Evolutionary conservation across 1,140 invertebrate species (phyloP), one percentile per base, ranked within the genome.

Genomic region (Pentalonia nigronervosa): DNA sequence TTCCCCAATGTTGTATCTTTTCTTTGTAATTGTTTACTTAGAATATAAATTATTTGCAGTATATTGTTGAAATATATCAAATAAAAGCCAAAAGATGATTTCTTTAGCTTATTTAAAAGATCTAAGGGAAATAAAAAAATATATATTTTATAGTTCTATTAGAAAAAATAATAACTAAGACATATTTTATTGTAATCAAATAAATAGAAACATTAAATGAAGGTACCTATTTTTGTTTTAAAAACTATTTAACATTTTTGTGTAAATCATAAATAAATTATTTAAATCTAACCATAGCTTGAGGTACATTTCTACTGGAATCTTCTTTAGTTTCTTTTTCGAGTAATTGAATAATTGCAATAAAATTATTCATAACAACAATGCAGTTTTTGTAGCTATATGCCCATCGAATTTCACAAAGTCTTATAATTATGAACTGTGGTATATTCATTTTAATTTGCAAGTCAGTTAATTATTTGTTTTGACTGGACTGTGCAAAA

Each of bases 171-270:
- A 76, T 76, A 76, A 34, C n/a, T n/a, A 34, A 34, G 8, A n/a
- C n/a, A n/a, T n/a, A n/a, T n/a, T n/a, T n/a, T n/a, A n/a, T n/a
- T n/a, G n/a, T n/a, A n/a, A n/a, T n/a, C n/a, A n/a, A n/a, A n/a
- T n/a, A n/a, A n/a, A n/a, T n/a, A n/a, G n/a, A n/a, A n/a, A n/a
- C n/a, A n/a, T n/a, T n/a, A n/a, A n/a, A n/a, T n/a, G n/a, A n/a
- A n/a, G n/a, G 11, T 76, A 76, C 67, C n/a, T 34, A 34, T n/a
- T n/a, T 76, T 76, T 76, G 67, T 76, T 76, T 76, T 76, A 76
- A 76, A 76, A 76, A 76, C 9, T 76, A 76, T 76, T 76, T 76
- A 76, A 76, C 25, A 76, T 76, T 76, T 76, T 76, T 76, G n/a
- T 76, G 67, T 76, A 14, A 76, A 76, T 34, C 7, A 76, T 76